Percentiles rank a stretch among this genome's conserved stretches.
These are phyloP conservation scores for Drosophila stalkeri DNA, from an alignment of 2,888 invertebrate species.

Conservation along the genomic window DNA sequence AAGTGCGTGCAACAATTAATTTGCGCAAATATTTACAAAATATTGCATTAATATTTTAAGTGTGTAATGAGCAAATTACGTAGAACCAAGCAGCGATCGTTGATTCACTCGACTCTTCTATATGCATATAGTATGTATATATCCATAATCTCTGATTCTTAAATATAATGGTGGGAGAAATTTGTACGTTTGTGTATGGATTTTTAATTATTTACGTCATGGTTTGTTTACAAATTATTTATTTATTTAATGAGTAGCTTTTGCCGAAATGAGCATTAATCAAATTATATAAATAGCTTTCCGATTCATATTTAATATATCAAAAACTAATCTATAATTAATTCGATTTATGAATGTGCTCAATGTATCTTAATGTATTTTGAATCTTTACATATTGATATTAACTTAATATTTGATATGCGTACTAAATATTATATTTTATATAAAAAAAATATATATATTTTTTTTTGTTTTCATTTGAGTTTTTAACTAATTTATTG, in stretches of 20 bases:
- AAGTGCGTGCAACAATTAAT: conserved; percentile 50
- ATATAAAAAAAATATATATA: too few species aligned
- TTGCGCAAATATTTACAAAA: conserved; percentile 67
- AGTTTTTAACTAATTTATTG: too few species aligned
- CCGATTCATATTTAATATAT: background rate
- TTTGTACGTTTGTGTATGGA: conserved; percentile 19
- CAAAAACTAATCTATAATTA: background rate
- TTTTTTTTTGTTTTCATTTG: too few species aligned
- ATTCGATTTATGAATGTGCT: background rate
- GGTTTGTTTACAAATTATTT: conserved; percentile 8
- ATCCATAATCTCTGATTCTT: conserved; percentile 7
- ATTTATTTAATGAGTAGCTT: conserved; percentile 9
- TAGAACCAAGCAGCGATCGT: conserved; percentile 12
- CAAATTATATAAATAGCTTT: background rate
- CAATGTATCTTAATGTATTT: background rate
- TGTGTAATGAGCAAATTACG: conserved; percentile 28
- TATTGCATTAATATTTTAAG: conserved; percentile 46
- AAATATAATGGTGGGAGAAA: conserved; percentile 34
- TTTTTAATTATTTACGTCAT: conserved; percentile 46
- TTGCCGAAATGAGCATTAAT: background rate
- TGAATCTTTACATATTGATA: background rate
- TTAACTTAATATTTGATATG: too few species aligned
- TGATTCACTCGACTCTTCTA: conserved; percentile 24
- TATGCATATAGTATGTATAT: conserved; percentile 2
- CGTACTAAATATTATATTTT: too few species aligned